Evolutionary conservation across 2,113 vertebrate species (phyloP).

Genomic region (Malurus alboscapulatus): DNA sequence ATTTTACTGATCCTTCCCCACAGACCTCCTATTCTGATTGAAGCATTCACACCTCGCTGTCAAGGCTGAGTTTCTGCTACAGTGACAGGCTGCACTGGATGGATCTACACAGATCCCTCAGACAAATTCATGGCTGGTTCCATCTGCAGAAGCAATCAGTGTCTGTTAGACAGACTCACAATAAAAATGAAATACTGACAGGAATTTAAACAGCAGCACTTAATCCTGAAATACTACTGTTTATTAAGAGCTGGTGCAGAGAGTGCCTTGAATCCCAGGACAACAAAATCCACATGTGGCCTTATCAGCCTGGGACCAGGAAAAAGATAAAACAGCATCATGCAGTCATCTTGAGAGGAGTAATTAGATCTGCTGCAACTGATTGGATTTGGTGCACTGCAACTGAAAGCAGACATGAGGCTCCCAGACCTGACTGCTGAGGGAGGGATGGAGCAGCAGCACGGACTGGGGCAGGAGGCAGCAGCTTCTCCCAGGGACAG

Average conservation of each 20-base stretch:
- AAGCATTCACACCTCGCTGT: accelerated
- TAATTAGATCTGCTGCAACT: neutral
- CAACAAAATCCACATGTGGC: neutral
- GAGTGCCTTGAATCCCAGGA: neutral
- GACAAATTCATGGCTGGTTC: neutral
- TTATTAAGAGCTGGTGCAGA: neutral
- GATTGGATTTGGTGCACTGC: neutral
- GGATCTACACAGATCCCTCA: neutral
- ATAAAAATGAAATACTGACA: neutral
- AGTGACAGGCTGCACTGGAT: neutral
- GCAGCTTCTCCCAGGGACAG: neutral
- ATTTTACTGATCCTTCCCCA: neutral
- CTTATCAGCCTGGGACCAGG: neutral
- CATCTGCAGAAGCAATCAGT: neutral
- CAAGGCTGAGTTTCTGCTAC: neutral
- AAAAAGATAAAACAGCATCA: neutral
- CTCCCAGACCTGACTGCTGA: neutral
- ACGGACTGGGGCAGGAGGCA: neutral
- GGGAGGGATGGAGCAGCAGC: neutral
- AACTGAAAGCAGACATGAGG: neutral
- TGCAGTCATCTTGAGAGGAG: neutral
- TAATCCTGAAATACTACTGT: neutral
- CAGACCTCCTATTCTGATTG: neutral
- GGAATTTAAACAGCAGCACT: neutral
- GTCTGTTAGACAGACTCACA: neutral